These are phyloP conservation scores for Polyommatus icarus DNA, from an alignment of 2,888 invertebrate genomes.

Conservation along the genomic window DNA sequence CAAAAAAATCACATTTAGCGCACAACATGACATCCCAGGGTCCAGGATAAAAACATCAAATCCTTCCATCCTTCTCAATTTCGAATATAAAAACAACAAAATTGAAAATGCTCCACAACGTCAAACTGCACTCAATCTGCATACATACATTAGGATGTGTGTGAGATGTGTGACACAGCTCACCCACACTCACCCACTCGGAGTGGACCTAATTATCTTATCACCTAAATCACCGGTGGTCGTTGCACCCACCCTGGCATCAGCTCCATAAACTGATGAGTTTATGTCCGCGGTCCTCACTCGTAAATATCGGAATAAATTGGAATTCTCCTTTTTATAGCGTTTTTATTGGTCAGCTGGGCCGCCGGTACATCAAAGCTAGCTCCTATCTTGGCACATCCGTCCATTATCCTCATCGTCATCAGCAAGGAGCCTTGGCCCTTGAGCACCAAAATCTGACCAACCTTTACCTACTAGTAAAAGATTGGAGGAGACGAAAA, in stretches of 20 bases:
- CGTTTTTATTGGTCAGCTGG: conserved; percentile 25
- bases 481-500: not conserved
- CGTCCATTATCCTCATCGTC: conserved; percentile 20
- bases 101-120: too few relatives aligned
- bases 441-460: not conserved
- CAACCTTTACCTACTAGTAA: too few relatives aligned
- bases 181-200: conserved; percentile 1
- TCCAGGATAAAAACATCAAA: too few relatives aligned
- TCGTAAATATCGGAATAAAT: conserved; percentile 35
- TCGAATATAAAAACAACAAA: too few relatives aligned
- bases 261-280: conserved; percentile 41
- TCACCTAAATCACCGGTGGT: conserved; percentile 16
- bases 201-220: conserved; percentile 21
- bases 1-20: too few relatives aligned
- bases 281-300: conserved; percentile 36
- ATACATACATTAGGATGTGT: too few relatives aligned
- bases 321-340: conserved; percentile 23
- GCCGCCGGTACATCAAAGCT: conserved; percentile 20
- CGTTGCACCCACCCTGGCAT: not conserved
- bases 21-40: too few relatives aligned
- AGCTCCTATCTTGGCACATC: conserved; percentile 9
- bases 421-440: not conserved
- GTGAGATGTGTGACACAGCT: too few relatives aligned
- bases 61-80: too few relatives aligned
- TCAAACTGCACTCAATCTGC: too few relatives aligned